Evolutionary conservation across 2,797 vertebrate species (phyloP).

Genomic region (Chrysocyon brachyurus): DNA sequence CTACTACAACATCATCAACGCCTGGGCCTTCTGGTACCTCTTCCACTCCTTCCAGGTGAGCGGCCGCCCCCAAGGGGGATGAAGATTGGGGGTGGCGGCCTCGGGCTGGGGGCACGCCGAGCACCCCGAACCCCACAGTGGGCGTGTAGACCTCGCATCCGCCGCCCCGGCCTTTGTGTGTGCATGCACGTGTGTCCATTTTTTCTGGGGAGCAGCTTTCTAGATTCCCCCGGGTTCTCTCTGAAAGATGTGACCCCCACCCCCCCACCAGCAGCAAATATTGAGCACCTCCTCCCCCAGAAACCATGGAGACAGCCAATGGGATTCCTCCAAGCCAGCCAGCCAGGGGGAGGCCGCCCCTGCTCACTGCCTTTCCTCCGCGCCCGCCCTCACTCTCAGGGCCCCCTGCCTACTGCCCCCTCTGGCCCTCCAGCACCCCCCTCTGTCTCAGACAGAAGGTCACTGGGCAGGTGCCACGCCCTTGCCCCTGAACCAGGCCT

Average conservation of each 20-base stretch:
- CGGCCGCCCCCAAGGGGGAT: background rate
- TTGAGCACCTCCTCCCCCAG: background rate
- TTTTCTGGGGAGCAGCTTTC: background rate
- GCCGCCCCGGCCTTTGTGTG: fast-evolving
- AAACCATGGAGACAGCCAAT: background rate
- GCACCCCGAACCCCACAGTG: fast-evolving
- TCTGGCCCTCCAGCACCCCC: background rate
- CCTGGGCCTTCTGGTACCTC: constrained; percentile 99
- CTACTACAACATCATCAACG: constrained; percentile 97
- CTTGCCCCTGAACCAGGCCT: background rate
- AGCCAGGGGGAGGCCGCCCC: fast-evolving
- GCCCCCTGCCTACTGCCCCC: background rate
- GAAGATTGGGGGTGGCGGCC: fast-evolving
- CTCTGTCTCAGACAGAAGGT: background rate
- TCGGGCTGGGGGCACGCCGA: background rate
- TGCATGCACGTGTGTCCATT: fast-evolving
- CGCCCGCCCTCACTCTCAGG: background rate
- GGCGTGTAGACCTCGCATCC: background rate
- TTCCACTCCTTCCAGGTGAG: constrained; percentile 97
- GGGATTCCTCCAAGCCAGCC: too few species aligned
- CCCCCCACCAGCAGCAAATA: background rate
- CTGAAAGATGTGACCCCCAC: background rate
- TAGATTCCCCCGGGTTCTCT: too few species aligned
- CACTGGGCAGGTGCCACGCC: too few species aligned
- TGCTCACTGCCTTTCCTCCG: background rate